These are phyloP conservation scores for Anguilla megastoma DNA, from an alignment of 2,797 vertebrate genomes.

Conservation along the genomic window DNA sequence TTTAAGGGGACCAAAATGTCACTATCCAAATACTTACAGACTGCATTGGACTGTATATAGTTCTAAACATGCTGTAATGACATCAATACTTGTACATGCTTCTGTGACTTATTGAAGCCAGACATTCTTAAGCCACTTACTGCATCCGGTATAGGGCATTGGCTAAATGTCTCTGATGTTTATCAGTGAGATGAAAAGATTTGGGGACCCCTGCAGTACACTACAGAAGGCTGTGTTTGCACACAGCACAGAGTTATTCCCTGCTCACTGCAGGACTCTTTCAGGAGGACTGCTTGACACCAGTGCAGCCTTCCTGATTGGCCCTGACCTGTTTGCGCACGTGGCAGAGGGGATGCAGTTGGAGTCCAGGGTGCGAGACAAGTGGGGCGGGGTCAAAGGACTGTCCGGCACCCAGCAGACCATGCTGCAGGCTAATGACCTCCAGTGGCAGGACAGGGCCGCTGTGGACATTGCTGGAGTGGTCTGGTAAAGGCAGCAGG, in stretches of 20 bases:
- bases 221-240: background rate
- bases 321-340: conserved; percentile 35
- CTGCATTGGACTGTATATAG: background rate
- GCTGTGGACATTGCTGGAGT: background rate
- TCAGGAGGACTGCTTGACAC: conserved; percentile 37
- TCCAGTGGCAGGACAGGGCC: conserved; percentile 53
- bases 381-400: conserved; percentile 27
- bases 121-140: background rate
- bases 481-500: background rate
- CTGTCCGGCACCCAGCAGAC: background rate
- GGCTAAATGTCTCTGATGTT: background rate
- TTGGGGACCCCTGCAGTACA: background rate
- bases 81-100: background rate
- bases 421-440: conserved; percentile 52
- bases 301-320: conserved; percentile 33
- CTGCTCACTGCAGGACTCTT: background rate
- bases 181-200: background rate
- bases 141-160: background rate
- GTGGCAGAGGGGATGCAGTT: conserved; percentile 33
- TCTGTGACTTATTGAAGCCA: background rate
- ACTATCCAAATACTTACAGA: too few species aligned
- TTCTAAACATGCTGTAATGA: conserved; percentile 23
- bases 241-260: background rate
- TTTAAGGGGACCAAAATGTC: too few species aligned
- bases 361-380: conserved; percentile 39